phyloP scores from a whole-genome alignment of 2,888 invertebrate genomes.

The Rugalucina vietnamica region DNA sequence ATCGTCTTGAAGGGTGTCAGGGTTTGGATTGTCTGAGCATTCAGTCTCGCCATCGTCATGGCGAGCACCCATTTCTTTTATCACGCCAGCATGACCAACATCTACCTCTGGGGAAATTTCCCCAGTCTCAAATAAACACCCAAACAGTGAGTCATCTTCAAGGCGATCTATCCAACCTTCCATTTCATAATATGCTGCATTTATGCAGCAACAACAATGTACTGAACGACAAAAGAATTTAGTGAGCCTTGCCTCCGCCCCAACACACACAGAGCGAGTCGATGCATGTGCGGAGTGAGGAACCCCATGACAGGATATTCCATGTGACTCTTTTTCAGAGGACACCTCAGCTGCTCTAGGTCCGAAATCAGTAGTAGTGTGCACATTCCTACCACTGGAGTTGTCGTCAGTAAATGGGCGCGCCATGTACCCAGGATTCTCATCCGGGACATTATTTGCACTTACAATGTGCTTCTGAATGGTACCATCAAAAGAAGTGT shows the following conservation, averaged over 20 bases:
- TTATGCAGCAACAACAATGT: neutral
- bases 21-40: neutral
- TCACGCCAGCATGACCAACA: neutral
- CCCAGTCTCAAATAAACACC: neutral
- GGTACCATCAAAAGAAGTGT: too few species aligned
- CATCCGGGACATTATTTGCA: neutral
- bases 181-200: neutral
- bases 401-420: neutral
- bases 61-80: neutral
- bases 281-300: neutral
- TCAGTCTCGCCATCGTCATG: neutral
- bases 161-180: neutral
- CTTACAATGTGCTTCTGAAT: neutral
- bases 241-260: neutral
- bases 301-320: neutral
- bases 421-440: neutral
- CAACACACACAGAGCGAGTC: neutral
- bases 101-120: neutral
- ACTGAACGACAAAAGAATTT: neutral
- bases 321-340: neutral
- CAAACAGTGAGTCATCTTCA: neutral
- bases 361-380: neutral
- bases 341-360: neutral
- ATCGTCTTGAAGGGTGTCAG: neutral
- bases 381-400: neutral